phyloP scores from a whole-genome alignment of 1,140 invertebrate species.

The Brachionus rotundiformis region DNA sequence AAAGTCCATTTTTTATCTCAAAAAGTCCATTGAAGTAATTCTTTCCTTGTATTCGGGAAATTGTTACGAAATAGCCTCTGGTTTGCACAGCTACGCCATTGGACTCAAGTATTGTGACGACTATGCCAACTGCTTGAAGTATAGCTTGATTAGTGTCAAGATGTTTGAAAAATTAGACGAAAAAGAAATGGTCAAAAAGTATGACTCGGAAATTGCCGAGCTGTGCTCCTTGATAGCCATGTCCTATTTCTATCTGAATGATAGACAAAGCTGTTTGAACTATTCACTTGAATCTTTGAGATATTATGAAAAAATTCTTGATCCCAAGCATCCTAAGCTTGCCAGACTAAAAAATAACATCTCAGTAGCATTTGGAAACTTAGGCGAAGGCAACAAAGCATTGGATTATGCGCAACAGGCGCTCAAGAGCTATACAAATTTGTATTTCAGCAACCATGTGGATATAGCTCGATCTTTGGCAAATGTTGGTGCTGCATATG shows the following conservation, averaged over 20 bases:
- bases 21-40: not conserved
- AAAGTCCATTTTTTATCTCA: not conserved
- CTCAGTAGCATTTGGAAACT: not conserved
- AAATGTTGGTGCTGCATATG: slow-evolving; percentile 16
- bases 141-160: not conserved
- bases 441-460: not conserved
- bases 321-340: not conserved
- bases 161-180: not conserved
- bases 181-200: not conserved
- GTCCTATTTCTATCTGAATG: slow-evolving; percentile 29
- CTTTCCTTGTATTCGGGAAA: not conserved
- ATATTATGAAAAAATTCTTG: slow-evolving; percentile 23
- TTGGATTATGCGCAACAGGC: not conserved
- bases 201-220: not conserved
- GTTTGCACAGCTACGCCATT: not conserved
- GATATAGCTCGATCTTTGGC: not conserved
- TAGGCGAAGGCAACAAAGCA: not conserved
- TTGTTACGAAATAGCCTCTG: not conserved
- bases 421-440: slow-evolving; percentile 4
- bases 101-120: not conserved
- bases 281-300: not conserved
- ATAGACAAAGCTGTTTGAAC: not conserved
- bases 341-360: not conserved
- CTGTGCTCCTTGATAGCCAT: not conserved
- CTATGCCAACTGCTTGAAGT: slow-evolving; percentile 35